Percentiles rank a stretch among this genome's conserved stretches.
Conservation (phyloP, 2,113 vertebrate genomes). For the Dipodomys spectabilis region DNA sequence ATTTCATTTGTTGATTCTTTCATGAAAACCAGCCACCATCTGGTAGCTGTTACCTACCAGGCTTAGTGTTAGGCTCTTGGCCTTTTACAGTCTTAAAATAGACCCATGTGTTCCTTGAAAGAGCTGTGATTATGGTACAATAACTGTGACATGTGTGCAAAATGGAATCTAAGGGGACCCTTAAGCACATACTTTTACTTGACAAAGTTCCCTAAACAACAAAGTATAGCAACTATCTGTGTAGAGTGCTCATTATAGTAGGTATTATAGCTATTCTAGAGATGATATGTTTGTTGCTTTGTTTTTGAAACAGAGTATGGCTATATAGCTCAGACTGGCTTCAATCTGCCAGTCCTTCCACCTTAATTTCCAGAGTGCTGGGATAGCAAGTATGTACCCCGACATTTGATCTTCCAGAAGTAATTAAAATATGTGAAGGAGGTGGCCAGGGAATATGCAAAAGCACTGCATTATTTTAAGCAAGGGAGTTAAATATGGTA, state of each 20-base stretch:
- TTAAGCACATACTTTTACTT: not conserved
- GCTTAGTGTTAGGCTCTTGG: not conserved
- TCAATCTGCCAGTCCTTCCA: not conserved
- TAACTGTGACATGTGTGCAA: not conserved
- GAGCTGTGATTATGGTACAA: not conserved
- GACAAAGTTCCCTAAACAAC: not conserved
- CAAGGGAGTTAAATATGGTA: not conserved
- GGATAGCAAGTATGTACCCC: not conserved
- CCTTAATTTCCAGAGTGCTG: not conserved
- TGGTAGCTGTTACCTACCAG: not conserved
- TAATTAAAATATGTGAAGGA: not conserved
- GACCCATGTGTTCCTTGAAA: not conserved
- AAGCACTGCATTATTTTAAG: not conserved
- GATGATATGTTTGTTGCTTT: not conserved
- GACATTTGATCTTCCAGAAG: not conserved
- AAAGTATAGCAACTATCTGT: not conserved
- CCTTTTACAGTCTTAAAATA: conserved; percentile 3
- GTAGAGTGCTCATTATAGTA: not conserved
- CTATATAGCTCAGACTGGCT: not conserved
- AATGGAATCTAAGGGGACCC: not conserved
- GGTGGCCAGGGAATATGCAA: no score
- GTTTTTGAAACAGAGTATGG: not conserved
- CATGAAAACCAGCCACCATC: not conserved
- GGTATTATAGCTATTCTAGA: not conserved
- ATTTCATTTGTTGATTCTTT: not conserved